Evolutionary conservation across 1,140 invertebrate genomes (phyloP).

Genomic region (Leguminivora glycinivorella): DNA sequence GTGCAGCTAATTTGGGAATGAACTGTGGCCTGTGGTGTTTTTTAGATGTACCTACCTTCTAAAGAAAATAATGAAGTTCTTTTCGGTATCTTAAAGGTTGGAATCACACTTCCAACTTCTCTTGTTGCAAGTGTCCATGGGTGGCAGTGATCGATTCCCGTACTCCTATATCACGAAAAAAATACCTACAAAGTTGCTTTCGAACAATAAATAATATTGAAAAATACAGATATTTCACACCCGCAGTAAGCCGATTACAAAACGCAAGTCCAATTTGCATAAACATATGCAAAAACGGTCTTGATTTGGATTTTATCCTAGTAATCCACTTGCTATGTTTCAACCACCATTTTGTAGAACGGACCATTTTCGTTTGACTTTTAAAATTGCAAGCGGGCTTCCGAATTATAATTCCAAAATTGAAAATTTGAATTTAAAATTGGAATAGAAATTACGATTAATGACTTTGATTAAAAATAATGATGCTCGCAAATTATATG

Average conservation of each 20-base stretch:
- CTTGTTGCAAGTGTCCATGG: too few species aligned
- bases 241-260: neutral
- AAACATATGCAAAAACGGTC: neutral
- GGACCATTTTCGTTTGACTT: neutral
- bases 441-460: neutral
- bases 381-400: neutral
- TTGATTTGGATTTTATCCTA: neutral
- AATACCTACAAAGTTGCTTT: too few species aligned
- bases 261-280: neutral
- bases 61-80: too few species aligned
- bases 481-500: neutral
- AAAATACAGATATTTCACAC: too few species aligned
- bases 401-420: neutral
- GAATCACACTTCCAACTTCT: too few species aligned
- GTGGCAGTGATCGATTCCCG: too few species aligned
- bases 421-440: conserved; percentile 1
- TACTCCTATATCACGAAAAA: too few species aligned
- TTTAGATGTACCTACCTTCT: too few species aligned
- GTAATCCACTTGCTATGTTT: neutral
- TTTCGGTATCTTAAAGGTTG: too few species aligned
- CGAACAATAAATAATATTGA: too few species aligned
- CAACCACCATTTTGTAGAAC: neutral
- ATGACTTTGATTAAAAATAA: neutral
- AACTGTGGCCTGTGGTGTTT: too few species aligned
- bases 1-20: too few species aligned